Percentiles rank a stretch among this genome's conserved stretches.
Evolutionary conservation across 1,140 invertebrate genomes (phyloP).

Genomic region (Macrosteles quadrilineatus): DNA sequence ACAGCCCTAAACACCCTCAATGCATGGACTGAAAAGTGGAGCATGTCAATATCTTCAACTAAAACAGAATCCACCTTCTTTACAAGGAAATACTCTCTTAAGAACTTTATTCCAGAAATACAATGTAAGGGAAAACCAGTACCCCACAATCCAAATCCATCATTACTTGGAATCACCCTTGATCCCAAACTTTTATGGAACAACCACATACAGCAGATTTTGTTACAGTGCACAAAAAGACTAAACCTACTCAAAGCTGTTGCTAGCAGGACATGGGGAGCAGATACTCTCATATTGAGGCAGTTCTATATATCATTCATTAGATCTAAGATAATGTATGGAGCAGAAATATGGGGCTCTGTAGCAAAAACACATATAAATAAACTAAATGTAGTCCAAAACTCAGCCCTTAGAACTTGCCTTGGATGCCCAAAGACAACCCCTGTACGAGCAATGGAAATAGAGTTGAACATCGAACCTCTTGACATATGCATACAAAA

Average conservation of each 20-base stretch:
- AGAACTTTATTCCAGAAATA: not conserved
- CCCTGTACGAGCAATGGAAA: too few relatives aligned
- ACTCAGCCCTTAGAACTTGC: not conserved
- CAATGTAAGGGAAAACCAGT: not conserved
- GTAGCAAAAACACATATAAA: not conserved
- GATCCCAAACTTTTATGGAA: conserved; percentile 7
- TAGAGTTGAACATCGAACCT: too few relatives aligned
- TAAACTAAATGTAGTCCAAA: conserved; percentile 2
- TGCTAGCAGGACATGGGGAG: not conserved
- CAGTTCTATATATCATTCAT: conserved; percentile 8
- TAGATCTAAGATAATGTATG: conserved; percentile 9
- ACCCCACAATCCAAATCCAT: conserved; percentile 9
- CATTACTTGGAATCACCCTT: not conserved
- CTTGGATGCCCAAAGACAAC: not conserved
- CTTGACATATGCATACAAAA: too few relatives aligned
- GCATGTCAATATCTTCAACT: not conserved
- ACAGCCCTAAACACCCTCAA: not conserved
- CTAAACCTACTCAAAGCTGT: not conserved
- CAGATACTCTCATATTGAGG: not conserved
- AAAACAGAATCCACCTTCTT: not conserved
- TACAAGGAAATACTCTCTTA: not conserved
- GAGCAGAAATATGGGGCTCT: conserved; percentile 9
- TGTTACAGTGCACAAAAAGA: not conserved
- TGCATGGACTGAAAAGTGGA: not conserved
- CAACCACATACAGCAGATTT: not conserved